Conservation (phyloP, 2,113 vertebrate genomes). For the Odocoileus hemionus region DNA sequence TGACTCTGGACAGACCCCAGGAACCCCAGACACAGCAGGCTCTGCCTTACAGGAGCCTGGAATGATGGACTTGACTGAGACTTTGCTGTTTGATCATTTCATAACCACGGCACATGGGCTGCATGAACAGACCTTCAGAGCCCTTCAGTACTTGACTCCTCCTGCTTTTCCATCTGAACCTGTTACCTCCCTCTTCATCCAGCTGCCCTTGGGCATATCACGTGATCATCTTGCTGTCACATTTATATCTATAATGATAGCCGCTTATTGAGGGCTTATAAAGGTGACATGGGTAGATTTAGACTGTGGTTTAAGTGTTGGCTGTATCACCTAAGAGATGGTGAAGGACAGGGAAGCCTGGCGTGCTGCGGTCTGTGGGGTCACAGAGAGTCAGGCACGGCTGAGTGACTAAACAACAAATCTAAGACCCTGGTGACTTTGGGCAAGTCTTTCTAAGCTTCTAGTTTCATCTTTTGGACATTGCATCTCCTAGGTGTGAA, state of each 20-base stretch:
- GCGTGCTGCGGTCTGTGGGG: not conserved
- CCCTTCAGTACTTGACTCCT: not conserved
- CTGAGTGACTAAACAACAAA: not conserved
- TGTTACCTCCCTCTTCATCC: not conserved
- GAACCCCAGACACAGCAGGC: not conserved
- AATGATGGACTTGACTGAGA: not conserved
- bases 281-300: not conserved
- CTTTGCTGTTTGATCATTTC: not conserved
- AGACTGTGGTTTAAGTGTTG: not conserved
- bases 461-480: not conserved
- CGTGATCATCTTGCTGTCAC: not conserved
- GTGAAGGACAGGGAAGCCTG: not conserved
- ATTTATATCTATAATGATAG: not conserved
- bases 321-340: not conserved
- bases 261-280: not conserved
- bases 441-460: not conserved
- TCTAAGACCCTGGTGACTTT: not conserved
- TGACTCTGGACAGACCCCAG: not conserved
- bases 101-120: no score
- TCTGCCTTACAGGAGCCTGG: not conserved
- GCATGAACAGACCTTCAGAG: not conserved
- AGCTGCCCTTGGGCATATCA: not conserved
- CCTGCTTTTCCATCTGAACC: rapidly evolving
- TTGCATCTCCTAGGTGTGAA: constrained; percentile 17
- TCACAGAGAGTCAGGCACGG: not conserved